Base-by-base conservation (phyloP, 2,888 invertebrate species). In the Zygothrica quintamaculata region DNA sequence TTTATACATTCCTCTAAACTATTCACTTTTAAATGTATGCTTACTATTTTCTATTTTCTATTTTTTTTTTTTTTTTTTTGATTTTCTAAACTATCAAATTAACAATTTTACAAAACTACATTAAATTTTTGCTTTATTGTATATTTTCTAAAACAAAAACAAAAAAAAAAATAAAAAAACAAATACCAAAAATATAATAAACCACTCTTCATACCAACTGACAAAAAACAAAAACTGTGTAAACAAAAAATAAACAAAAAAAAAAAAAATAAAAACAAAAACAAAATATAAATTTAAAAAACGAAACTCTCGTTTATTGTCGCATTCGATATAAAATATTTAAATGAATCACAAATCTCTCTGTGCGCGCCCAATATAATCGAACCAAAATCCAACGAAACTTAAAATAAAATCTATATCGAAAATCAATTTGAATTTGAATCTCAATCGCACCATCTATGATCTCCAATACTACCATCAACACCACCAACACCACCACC, bases 61-160 rank as follows among this genome's bases (percentile, higher is more conserved):
- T 39, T 5, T 48, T 33, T 22, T 37, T 18, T 11, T 59, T 6
- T 51, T 67, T 67, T 44, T 40, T 61, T 53, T 68, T 55, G 50
- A 46, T 65, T 48, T 43, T 37, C 59, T 74, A 40, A 48, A 33
- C 59, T 76, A 82, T 69, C 40, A 44, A 74, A 65, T 64, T 79
- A 77, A 76, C 66, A 59, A 82, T 86, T 78, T 74, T 75, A 84
- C 74, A 81, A 82, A 74, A 86, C 89, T 88, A 88, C 89, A 89
- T 89, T 88, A 88, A 89, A 88, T 77, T 88, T 89, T 89, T 89
- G 89, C 89, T 89, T 89, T 89, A 89, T 89, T 89, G 89, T 89
- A 86, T 88, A 89, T 89, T 89, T 89, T 88, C 89, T 88, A 76
- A 86, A 85, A 87, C 86, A 77, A 87, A 81, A 76, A 67, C 52